A percentile compares a stretch with the other conserved stretches of the same genome.
Conservation (phyloP, 1,140 invertebrate species). For the Drosophila novamexicana region DNA sequence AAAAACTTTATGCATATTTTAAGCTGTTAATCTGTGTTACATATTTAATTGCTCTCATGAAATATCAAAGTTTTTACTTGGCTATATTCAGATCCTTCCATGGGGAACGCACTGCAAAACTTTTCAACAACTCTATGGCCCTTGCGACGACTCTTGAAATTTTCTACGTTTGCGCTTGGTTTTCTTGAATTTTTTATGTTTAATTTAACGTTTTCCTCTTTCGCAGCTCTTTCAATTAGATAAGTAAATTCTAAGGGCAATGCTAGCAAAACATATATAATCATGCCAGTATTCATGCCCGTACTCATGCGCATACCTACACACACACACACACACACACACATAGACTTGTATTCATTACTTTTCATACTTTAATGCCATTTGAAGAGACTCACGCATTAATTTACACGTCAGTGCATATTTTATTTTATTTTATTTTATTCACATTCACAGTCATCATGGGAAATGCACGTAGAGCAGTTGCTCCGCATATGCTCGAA, state of each 20-base stretch:
- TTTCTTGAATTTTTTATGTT: neutral
- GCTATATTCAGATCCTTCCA: slow-evolving; percentile 2
- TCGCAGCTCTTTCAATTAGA: slow-evolving; percentile 37
- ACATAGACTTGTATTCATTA: slow-evolving; percentile 9
- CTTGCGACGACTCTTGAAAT: slow-evolving; percentile 25
- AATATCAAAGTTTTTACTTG: slow-evolving; percentile 19
- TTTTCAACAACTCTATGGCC: slow-evolving; percentile 48
- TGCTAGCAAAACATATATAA: slow-evolving; percentile 4
- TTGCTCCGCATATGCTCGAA: slow-evolving; percentile 17
- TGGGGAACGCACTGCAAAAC: slow-evolving; percentile 16
- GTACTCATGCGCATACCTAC: slow-evolving; percentile 10
- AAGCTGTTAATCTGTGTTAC: slow-evolving; percentile 40
- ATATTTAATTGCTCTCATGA: slow-evolving; percentile 44
- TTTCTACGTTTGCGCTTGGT: slow-evolving; percentile 11
- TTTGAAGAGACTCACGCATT: slow-evolving; percentile 58
- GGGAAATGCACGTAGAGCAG: slow-evolving; percentile 27
- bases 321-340: neutral
- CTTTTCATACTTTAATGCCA: slow-evolving; percentile 42
- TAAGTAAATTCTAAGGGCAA: slow-evolving; percentile 9
- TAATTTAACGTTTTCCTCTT: neutral
- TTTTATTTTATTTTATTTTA: slow-evolving; percentile 71
- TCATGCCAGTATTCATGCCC: neutral
- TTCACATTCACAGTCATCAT: slow-evolving; percentile 55
- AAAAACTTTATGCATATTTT: slow-evolving; percentile 39
- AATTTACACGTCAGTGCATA: slow-evolving; percentile 76